Evolutionary conservation across 2,113 vertebrate species (phyloP).

Genomic region (Galeopterus variegatus): DNA sequence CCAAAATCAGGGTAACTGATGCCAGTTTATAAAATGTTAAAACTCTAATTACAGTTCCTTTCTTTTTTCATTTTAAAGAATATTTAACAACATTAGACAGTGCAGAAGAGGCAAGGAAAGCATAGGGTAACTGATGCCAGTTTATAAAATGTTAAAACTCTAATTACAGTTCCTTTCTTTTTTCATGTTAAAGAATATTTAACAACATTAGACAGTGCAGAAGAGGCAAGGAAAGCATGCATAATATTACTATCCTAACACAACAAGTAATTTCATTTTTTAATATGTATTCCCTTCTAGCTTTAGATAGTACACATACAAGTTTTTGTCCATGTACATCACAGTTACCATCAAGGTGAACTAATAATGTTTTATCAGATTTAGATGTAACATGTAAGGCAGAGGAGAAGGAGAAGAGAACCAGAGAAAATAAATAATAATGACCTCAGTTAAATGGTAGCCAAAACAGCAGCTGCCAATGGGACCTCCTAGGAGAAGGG

Average conservation of each 20-base stretch:
- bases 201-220: too few relatives aligned
- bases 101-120: too few relatives aligned
- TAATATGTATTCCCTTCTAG: not conserved
- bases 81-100: not conserved
- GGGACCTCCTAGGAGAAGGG: not conserved
- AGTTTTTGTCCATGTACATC: not conserved
- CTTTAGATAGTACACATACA: not conserved
- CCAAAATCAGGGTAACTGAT: not conserved
- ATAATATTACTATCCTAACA: not conserved
- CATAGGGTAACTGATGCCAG: not conserved
- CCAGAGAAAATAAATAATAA: not conserved
- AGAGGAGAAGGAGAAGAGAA: not conserved
- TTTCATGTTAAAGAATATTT: constrained; percentile 36
- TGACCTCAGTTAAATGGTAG: not conserved
- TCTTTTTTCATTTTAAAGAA: constrained; percentile 46
- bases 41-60: not conserved
- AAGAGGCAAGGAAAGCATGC: constrained; percentile 5
- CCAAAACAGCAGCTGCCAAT: not conserved
- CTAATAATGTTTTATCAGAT: not conserved
- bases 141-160: constrained; percentile 56
- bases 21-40: constrained; percentile 56
- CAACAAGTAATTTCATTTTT: not conserved
- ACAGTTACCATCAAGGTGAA: not conserved
- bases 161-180: constrained; percentile 4
- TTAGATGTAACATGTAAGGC: not conserved